phyloP scores from a whole-genome alignment of 1,140 invertebrate genomes.

The Zaprionus lachaisei region DNA sequence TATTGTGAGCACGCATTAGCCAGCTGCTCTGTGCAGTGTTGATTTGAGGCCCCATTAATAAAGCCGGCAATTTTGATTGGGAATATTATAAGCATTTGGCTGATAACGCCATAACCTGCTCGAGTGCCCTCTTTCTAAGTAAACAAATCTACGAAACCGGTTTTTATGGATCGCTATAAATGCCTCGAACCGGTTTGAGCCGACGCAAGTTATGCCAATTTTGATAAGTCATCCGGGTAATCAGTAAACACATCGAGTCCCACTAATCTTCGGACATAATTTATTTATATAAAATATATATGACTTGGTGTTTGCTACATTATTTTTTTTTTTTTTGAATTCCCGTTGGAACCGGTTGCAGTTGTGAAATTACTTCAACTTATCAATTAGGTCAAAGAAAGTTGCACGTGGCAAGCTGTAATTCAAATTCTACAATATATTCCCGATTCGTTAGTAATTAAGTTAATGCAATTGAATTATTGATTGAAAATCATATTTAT shows the following conservation, averaged over 20 bases:
- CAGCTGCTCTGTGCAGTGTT: slow-evolving; percentile 28
- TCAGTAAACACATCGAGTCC: slow-evolving; percentile 14
- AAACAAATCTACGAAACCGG: slow-evolving; percentile 52
- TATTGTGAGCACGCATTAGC: slow-evolving; percentile 49
- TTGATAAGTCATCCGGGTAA: slow-evolving; percentile 50
- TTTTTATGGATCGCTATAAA: slow-evolving; percentile 40
- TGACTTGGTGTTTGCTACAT: slow-evolving; percentile 45
- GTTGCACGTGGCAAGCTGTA: slow-evolving; percentile 10
- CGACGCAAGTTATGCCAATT: slow-evolving; percentile 68
- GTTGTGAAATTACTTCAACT: slow-evolving; percentile 27
- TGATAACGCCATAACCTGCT: slow-evolving; percentile 42
- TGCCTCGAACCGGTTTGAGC: slow-evolving; percentile 58
- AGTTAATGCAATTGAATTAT: not conserved
- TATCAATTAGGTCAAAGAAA: slow-evolving; percentile 42
- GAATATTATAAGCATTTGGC: not conserved
- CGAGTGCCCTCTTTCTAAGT: slow-evolving; percentile 54
- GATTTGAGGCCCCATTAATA: slow-evolving; percentile 42
- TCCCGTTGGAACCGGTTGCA: slow-evolving; percentile 42
- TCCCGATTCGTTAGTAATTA: not conserved
- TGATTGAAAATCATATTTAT: not conserved
- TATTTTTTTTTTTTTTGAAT: slow-evolving; percentile 7
- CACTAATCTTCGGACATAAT: slow-evolving; percentile 45
- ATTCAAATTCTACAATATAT: not conserved
- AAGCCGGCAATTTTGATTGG: slow-evolving; percentile 7
- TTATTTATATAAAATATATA: slow-evolving; percentile 46